Conservation (phyloP, 2,113 vertebrate genomes). For the Melanocharis versteri region DNA sequence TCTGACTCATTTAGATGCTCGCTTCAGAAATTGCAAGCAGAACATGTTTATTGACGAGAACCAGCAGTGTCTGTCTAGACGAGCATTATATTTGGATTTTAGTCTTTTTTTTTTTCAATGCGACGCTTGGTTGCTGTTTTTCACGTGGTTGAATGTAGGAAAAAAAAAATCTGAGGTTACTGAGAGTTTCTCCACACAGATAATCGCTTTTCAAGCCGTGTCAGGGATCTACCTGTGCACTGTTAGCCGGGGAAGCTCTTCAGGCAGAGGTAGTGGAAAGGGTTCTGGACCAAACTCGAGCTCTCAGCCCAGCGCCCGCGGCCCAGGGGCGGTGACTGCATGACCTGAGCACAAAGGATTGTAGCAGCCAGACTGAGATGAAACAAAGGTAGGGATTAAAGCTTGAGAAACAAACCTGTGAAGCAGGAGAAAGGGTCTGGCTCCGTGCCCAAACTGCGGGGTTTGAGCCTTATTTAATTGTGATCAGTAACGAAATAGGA, state of each 20-base stretch:
- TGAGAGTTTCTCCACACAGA: rapidly evolving
- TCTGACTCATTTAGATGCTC: neutral
- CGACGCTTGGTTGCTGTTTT: neutral
- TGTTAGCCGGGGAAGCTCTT: neutral
- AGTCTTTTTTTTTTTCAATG: rapidly evolving
- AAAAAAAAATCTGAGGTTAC: neutral
- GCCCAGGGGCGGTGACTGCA: constrained; percentile 23
- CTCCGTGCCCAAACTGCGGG: neutral
- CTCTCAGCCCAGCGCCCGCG: neutral
- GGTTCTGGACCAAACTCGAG: neutral
- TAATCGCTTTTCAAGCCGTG: neutral
- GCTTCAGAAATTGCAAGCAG: neutral
- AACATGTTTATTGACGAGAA: neutral
- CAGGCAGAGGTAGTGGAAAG: neutral
- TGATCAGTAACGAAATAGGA: neutral
- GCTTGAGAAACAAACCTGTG: constrained; percentile 32
- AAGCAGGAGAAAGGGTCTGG: constrained; percentile 2
- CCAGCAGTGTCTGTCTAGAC: neutral
- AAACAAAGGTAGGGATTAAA: constrained; percentile 31
- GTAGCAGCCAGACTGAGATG: constrained; percentile 23
- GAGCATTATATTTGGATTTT: neutral
- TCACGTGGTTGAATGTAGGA: neutral
- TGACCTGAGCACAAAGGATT: constrained; percentile 41
- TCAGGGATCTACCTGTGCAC: neutral
- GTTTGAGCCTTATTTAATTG: neutral